Base-by-base conservation (phyloP, 2,888 invertebrate genomes). In the Drosophila helvetica region DNA sequence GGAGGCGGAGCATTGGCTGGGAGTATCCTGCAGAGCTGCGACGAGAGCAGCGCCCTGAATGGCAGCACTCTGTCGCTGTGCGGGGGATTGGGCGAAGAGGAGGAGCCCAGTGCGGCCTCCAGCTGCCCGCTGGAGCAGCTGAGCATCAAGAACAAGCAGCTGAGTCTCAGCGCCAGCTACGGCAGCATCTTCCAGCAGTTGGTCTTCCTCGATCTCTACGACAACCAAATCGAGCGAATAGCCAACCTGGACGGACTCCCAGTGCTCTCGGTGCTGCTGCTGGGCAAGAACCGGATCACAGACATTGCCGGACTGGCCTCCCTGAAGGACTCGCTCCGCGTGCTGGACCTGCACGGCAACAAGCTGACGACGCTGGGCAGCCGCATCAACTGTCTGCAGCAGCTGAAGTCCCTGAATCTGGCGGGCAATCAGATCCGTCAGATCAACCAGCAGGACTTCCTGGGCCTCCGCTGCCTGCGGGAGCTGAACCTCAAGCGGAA, bases 331-430 rank as follows among this genome's bases (percentile, higher is more conserved):
- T 96, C 97, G 82, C 92, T 98, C 74, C 97, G 98, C 92, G 98
- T 98, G 10, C 92, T 98, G 72, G 98, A 98, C 93, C 93, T 98
- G 76, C 98, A 98, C 92, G 98, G 98, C 33, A 98, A 98, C 92
- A 96, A 97, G 92, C 96, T 98, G 78, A 93, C 93, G 38, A 85
- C 82, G 18, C 84, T 92, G 60, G 89, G 91, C 22, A 92, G 92
- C 75, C 90, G 91, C 66, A 91, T 92, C 70, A 92, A 92, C 50
- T 95, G 95, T 91, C 93, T 97, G 73, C 93, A 93, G 57, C 96
- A 97, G 81, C 92, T 98, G 56, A 96, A 98, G 92, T 98, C 98
- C 15, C 93, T 98, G 54, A 98, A 98, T 93, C 93, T 98, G 86
- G 98, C 98, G 53, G 98, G 98, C 25, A 98, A 98, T 93, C 96